Conservation (phyloP, 2,888 invertebrate genomes). For the Thyatira batis region DNA sequence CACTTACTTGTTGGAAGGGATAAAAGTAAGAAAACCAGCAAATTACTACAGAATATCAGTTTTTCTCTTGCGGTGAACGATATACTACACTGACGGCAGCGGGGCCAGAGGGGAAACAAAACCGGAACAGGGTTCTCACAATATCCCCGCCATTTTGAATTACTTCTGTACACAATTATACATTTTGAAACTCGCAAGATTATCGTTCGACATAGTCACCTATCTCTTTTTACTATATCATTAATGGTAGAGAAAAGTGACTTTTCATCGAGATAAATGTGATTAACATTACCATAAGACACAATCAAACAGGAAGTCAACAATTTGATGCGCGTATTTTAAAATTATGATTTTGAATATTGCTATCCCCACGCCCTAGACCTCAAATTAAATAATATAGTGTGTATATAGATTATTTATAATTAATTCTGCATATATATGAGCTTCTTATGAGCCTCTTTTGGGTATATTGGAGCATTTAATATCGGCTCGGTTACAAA, state of each 20-base stretch:
- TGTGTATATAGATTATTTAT: too few relatives aligned
- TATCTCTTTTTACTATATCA: not conserved
- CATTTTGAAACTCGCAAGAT: constrained; percentile 13
- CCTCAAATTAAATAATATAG: too few relatives aligned
- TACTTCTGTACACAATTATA: constrained; percentile 25
- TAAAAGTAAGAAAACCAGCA: constrained; percentile 80
- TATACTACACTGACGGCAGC: constrained; percentile 81
- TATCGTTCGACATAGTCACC: not conserved
- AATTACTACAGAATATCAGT: constrained; percentile 79
- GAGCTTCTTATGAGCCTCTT: too few relatives aligned
- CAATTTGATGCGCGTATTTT: constrained; percentile 25
- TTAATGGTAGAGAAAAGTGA: not conserved
- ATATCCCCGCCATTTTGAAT: constrained; percentile 64
- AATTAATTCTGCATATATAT: too few relatives aligned
- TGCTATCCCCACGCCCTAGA: too few relatives aligned
- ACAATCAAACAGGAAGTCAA: constrained; percentile 30
- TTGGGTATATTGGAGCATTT: too few relatives aligned
- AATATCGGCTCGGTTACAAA: too few relatives aligned
- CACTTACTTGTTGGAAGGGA: constrained; percentile 83
- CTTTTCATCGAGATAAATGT: not conserved
- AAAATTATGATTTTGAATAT: constrained; percentile 8
- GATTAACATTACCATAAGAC: constrained; percentile 4
- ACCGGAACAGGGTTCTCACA: constrained; percentile 81
- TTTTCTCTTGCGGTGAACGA: constrained; percentile 82
- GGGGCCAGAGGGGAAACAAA: constrained; percentile 81